Conservation (phyloP, 2,113 vertebrate genomes). For the Trichomycterus rosablanca region DNA sequence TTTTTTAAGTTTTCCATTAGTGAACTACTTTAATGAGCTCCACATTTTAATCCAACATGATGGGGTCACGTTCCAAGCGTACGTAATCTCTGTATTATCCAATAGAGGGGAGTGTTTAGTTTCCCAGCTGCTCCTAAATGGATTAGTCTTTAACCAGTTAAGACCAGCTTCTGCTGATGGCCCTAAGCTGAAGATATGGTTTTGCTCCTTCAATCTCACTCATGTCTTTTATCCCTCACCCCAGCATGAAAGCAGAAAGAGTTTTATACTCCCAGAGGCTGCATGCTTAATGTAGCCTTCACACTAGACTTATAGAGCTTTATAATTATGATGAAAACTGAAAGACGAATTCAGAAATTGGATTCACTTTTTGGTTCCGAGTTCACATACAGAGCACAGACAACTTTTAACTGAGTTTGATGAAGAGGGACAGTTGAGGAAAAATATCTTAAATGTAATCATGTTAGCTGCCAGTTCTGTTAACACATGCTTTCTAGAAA, state of each 20-base stretch:
- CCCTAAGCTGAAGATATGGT: constrained; percentile 41
- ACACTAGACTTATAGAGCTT: not conserved
- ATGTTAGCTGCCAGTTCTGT: too few relatives aligned
- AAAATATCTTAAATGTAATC: not conserved
- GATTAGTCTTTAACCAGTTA: constrained; percentile 38
- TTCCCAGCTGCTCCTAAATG: constrained; percentile 44
- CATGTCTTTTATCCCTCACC: constrained; percentile 24
- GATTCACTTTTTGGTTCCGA: not conserved
- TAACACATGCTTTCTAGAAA: not conserved
- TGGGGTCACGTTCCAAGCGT: constrained; percentile 19
- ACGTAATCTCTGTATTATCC: constrained; percentile 55
- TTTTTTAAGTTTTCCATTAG: constrained; percentile 32
- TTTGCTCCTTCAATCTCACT: constrained; percentile 22
- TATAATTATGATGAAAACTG: not conserved
- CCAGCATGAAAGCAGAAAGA: constrained; percentile 20
- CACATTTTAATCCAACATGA: not conserved
- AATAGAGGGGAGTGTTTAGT: constrained; percentile 72
- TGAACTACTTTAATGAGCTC: not conserved
- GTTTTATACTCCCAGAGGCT: constrained; percentile 12
- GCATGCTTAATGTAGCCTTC: constrained; percentile 13
- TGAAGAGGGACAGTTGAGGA: not conserved
- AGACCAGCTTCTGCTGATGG: constrained; percentile 34
- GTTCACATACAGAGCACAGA: not conserved
- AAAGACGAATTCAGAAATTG: not conserved
- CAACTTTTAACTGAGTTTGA: constrained; percentile 12